phyloP scores from a whole-genome alignment of 2,888 invertebrate genomes.

The Lumbricus terrestris region DNA sequence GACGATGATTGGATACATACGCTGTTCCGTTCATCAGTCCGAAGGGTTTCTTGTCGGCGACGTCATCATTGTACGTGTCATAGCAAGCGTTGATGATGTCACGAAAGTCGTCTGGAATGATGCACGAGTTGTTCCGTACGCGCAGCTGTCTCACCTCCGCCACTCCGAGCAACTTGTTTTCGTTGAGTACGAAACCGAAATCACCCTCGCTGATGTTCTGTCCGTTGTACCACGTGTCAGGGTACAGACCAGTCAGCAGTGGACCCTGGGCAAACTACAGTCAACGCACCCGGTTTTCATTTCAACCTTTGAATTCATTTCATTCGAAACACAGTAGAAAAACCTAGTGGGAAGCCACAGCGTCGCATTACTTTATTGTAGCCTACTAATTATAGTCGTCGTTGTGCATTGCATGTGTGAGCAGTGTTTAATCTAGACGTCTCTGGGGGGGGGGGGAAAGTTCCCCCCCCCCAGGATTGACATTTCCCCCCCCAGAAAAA shows the following conservation, averaged over 20 bases:
- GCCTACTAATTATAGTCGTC: no score
- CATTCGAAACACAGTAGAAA: not conserved
- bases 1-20: constrained; percentile 40
- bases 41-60: constrained; percentile 65
- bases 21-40: constrained; percentile 53
- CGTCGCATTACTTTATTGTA: no score
- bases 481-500: no score
- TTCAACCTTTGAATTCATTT: not conserved
- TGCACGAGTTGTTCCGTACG: constrained; percentile 66
- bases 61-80: constrained; percentile 62
- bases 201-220: constrained; percentile 42
- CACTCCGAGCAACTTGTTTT: constrained; percentile 60
- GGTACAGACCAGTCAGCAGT: constrained; percentile 65
- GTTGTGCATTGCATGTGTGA: no score
- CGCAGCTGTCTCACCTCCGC: constrained; percentile 52
- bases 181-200: constrained; percentile 57
- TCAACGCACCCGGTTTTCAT: not conserved
- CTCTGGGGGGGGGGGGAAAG: no score
- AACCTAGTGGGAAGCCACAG: no score
- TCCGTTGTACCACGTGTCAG: constrained; percentile 62
- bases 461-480: no score
- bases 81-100: constrained; percentile 68
- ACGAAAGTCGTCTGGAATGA: constrained; percentile 67
- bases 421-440: no score
- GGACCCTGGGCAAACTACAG: constrained; percentile 48